Evolutionary conservation across 2,888 invertebrate genomes (phyloP).

Genomic region (Yponomeuta cagnagella): DNA sequence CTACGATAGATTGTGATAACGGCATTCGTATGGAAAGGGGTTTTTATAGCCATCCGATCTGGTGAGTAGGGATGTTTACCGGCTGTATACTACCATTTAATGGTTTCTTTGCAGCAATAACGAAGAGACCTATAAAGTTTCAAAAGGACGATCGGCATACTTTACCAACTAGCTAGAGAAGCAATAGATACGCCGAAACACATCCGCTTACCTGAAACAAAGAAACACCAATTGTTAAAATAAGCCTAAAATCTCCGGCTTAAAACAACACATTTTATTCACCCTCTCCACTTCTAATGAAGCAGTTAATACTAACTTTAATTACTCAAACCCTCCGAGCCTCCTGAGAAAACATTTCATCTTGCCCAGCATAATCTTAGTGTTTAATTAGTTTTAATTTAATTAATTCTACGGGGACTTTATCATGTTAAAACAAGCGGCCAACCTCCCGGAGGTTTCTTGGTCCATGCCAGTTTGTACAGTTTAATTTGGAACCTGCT

Average conservation of each 20-base stretch:
- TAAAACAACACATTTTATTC: too few species aligned
- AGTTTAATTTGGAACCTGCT: conserved; percentile 19
- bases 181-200: neutral
- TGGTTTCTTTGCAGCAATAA: neutral
- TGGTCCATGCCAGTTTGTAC: conserved; percentile 9
- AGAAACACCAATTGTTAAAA: neutral
- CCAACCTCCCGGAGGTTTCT: neutral
- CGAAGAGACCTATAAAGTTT: neutral
- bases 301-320: neutral
- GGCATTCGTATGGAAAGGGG: conserved; percentile 1
- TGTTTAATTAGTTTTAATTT: conserved; percentile 12
- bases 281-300: neutral
- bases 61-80: neutral
- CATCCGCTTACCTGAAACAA: conserved; percentile 3
- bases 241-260: too few species aligned
- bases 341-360: conserved; percentile 3
- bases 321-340: neutral
- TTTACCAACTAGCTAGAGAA: neutral
- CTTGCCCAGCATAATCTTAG: neutral
- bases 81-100: neutral
- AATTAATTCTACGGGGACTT: neutral
- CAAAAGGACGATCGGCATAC: neutral
- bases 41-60: neutral
- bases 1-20: conserved; percentile 6
- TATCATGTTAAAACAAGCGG: conserved; percentile 10